Evolutionary conservation across 2,888 invertebrate species (phyloP), one percentile per base, ranked within the genome.

Genomic region (Sinodicranocentrus sp.): DNA sequence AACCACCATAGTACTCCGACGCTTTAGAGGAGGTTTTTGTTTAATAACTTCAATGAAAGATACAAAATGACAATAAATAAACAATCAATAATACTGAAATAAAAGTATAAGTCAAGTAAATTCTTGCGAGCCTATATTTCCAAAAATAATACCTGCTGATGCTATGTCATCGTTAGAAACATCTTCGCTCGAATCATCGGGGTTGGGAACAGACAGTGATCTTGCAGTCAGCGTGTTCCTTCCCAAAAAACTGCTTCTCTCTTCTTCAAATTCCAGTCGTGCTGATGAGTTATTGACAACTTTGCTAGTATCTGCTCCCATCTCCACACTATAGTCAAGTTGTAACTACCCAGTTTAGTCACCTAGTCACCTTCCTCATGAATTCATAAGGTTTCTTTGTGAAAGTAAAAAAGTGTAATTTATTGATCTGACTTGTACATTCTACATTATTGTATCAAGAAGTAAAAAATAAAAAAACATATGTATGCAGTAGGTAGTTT

Each of bases 1-100:
- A 17, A 88, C 82, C 15, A 87, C 72, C 68, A 88, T 70, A 1
- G 88, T 86, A 52, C 85, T 85, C 25, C 70, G 44, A 43, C 61
- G 76, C 26, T 59, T 59, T 10, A 25, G 25, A 26, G 59, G 59
- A 8, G 19, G 10, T 21, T 59, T 59, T 33, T 33, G 5, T 43
- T 43, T 43, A 43, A 6, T 43, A 43, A 10, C 43, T 13, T 10
- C 6, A 43, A 13, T 43, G 13, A 13, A 3, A 52, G 19, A 52
- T 15, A 15, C n/a, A 8, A 52, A 19, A 13, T 59, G 21, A 19
- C 21, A 2, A 59, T 21, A 33, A 33, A 33, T 33, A 33, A 33
- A 6, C 33, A 3, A 33, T 33, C 10, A 6, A 6, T 33, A 6
- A 33, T 33, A 6, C 5, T 33, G 10, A 10, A 33, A 33, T 33